A percentile compares a stretch with the other conserved stretches of the same genome.
phyloP scores from a whole-genome alignment of 1,140 invertebrate species.

The Drosophila lini region DNA sequence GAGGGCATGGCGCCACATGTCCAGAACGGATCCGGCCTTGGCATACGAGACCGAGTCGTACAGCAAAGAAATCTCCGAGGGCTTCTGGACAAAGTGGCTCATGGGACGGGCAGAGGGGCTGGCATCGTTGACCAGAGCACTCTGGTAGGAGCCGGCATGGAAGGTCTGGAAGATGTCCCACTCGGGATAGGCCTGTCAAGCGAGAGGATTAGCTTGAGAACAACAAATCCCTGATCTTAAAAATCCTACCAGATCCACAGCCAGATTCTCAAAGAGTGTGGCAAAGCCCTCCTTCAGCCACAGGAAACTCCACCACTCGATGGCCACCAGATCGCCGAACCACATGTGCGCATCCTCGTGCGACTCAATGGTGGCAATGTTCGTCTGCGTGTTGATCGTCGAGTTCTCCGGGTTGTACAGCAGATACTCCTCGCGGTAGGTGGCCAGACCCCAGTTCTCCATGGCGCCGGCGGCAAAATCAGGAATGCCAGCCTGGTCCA shows the following conservation, averaged over 20 bases:
- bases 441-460: conserved; percentile 84
- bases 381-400: conserved; percentile 83
- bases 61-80: conserved; percentile 89
- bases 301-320: conserved; percentile 87
- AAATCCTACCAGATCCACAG: conserved; percentile 61
- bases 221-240: accelerated
- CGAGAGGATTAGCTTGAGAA: background rate
- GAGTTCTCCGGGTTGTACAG: conserved; percentile 71
- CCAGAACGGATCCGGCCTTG: conserved; percentile 88
- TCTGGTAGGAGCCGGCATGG: conserved; percentile 88
- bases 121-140: conserved; percentile 88
- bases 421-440: conserved; percentile 78
- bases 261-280: conserved; percentile 84
- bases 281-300: conserved; percentile 87
- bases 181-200: conserved; percentile 85
- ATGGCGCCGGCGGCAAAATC: conserved; percentile 83
- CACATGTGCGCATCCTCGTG: conserved; percentile 89
- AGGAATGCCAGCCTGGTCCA: conserved; percentile 78
- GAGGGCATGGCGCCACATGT: conserved; percentile 97
- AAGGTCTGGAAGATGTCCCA: conserved; percentile 94
- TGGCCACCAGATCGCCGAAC: conserved; percentile 89
- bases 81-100: conserved; percentile 89
- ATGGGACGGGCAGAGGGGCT: conserved; percentile 89
- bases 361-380: conserved; percentile 86
- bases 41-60: conserved; percentile 94